Percentiles rank a stretch among this genome's conserved stretches.
phyloP scores from a whole-genome alignment of 2,888 invertebrate species.

The Dryadula phaetusa region DNA sequence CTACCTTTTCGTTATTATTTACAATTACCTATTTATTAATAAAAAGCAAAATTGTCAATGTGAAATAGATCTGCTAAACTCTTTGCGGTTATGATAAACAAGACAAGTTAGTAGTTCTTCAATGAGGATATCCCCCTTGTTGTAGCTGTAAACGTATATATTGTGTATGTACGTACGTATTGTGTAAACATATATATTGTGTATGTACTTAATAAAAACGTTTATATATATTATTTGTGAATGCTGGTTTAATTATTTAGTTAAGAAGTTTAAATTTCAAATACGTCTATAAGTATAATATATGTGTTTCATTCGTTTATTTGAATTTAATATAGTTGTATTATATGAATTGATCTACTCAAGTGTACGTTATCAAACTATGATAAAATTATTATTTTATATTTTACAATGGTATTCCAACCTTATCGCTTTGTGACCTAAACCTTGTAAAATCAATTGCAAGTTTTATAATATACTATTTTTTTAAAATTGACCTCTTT shows the following conservation, averaged over 20 bases:
- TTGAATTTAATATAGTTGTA: not conserved
- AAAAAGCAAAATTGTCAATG: not conserved
- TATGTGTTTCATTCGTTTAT: not conserved
- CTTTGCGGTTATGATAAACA: not conserved
- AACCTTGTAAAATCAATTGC: constrained; percentile 20
- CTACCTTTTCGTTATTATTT: not conserved
- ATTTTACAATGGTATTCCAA: constrained; percentile 29
- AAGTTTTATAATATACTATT: constrained; percentile 5
- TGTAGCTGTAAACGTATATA: constrained; percentile 29
- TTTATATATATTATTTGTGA: constrained; percentile 5
- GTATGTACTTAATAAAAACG: not conserved
- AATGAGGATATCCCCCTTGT: constrained; percentile 45
- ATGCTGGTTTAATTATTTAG: not conserved
- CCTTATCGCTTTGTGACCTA: constrained; percentile 34
- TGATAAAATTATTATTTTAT: constrained; percentile 19
- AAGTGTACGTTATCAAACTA: constrained; percentile 30
- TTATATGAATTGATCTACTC: not conserved
- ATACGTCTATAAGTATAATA: not conserved
- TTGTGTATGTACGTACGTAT: not conserved
- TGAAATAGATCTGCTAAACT: not conserved
- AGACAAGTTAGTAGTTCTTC: constrained; percentile 13
- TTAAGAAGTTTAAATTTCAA: not conserved
- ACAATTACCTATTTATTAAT: not conserved
- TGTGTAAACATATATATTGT: too few relatives aligned
- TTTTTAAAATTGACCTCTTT: not conserved